Evolutionary conservation across 2,113 vertebrate genomes (phyloP), one percentile per base, ranked within the genome.

Genomic region (Columbina picui): DNA sequence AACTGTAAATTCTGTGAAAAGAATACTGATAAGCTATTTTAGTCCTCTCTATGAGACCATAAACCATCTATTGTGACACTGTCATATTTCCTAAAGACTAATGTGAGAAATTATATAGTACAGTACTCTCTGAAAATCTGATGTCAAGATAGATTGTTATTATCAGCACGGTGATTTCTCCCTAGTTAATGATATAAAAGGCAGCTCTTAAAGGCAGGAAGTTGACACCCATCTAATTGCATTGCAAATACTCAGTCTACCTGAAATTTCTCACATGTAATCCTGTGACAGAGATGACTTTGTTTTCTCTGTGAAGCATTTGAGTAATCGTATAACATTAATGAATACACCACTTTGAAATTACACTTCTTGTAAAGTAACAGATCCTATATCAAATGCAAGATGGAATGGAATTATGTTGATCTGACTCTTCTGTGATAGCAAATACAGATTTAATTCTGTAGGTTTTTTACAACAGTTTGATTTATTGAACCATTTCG

Each of bases 161-260:
- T 92, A 68, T 49, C 76, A 88, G 68, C 50, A 56, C 47, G 69
- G 65, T 45, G 61, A 63, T 93, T 93, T 82, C 77, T 94, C 57
- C 38, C n/a, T 61, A 73, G n/a, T 70, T 89, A 79, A 82, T 36
- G 49, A 57, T 65, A 87, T 76, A 79, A 84, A 92, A 94, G 63
- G 45, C 56, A 80, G 25, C 65, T 96, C 30, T 84, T 60, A 52
- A 67, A 94, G 65, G 74, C 74, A 85, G 81, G 89, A 96, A 95
- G 82, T 73, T 78, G 45, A 73, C 87, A 74, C 53, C 32, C 61
- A 55, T 38, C 57, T 96, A 91, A 94, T 90, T 90, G 53, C 74
- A 55, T 57, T 12, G 4, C 81, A 87, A 93, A 63, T 91, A 49
- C 60, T 64, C 43, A 38, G 29, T 50, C 59, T 84, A 34, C 30